Evolutionary conservation across 2,888 invertebrate genomes (phyloP), one percentile per base, ranked within the genome.

Genomic region (Junonia oenone): DNA sequence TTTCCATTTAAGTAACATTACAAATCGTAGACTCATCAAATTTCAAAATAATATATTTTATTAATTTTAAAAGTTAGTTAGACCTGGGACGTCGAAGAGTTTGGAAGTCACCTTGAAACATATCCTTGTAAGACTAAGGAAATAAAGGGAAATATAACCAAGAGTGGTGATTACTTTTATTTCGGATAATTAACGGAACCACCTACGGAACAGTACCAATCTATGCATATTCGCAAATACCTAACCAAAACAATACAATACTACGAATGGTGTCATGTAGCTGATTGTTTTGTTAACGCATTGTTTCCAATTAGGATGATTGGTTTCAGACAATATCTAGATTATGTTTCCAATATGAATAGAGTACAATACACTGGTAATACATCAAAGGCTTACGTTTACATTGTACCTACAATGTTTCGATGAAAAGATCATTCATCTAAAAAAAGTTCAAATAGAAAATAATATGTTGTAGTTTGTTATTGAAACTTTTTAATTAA

Each of bases 291-390:
- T 33, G 51, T 50, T 51, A 54, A 51, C 51, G 51, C 45, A 48
- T 17, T 43, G 22, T 43, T 46, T 2, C 55, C 51, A 57, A 60
- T 60, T 57, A 60, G 48, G 45, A 15, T 51, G 46, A 60, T 60
- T 57, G 57, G 55, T 40, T 54, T 57, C 48, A 55, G 19, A 51
- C 51, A 57, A 56, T 51, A 50, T 27, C 45, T 51, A 50, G 51
- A 57, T 59, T 31, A 35, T 45, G 48, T 51, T 56, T 13, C 46
- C 17, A 43, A 55, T 51, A 55, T 13, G 35, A 38, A 29, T 19
- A 26, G 45, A 53, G 14, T 40, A 38, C 17, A 31, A 29, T 22
- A 47, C 29, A 8, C 26, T 50, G 1, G 6, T 53, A 52, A 46
- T 46, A 37, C 46, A 53, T 53, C 46, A 46, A 38, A 52, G 13